Base-by-base conservation (phyloP, 2,797 vertebrate species). In the Parauchenoglanis punctatus region DNA sequence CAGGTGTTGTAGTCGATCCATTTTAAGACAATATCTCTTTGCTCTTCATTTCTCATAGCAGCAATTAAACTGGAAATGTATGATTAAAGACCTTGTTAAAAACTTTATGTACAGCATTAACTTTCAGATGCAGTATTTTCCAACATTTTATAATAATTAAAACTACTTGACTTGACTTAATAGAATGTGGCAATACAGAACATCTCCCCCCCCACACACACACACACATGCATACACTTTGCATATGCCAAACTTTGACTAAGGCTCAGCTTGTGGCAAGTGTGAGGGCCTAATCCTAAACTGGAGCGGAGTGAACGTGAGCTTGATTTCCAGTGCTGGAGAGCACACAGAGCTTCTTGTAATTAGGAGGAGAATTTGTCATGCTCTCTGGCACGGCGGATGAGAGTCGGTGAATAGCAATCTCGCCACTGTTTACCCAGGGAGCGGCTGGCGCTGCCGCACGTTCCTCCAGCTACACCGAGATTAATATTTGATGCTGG, bases 401-500 rank as follows among this genome's bases (percentile, higher is more conserved):
- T 65, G 73, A 65, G 95, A 96, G 96, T 94, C 94, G 94, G 95
- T 95, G 95, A 95, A 95, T 96, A 95, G 94, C 96, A 96, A 96
- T 97, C 96, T 96, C 94, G 92, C 94, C 54, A 88, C 94, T 98
- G 97, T 98, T 98, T 98, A 97, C 97, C 95, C 93, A 97, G 96
- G 95, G 94, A 96, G 94, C 94, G 92, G 89, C 94, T 93, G 94
- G 93, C 91, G 90, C 91, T 93, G 94, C 94, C n/a, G 94, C 96
- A 92, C 95, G 95, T 91, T 88, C 91, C 95, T 93, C 95, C 94
- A 85, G 96, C 95, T 96, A 96, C 89, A 85, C 95, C 94, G 92
- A 95, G 96, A 98, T 99, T 98, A 98, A 98, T 99, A 97, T 98
- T 98, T 99, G 97, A 98, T 98, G 97, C 96, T 93, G 95, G 94